These are phyloP conservation scores for Panagrolaimus sp. DNA, from an alignment of 1,140 invertebrate genomes.

Conservation along the genomic window DNA sequence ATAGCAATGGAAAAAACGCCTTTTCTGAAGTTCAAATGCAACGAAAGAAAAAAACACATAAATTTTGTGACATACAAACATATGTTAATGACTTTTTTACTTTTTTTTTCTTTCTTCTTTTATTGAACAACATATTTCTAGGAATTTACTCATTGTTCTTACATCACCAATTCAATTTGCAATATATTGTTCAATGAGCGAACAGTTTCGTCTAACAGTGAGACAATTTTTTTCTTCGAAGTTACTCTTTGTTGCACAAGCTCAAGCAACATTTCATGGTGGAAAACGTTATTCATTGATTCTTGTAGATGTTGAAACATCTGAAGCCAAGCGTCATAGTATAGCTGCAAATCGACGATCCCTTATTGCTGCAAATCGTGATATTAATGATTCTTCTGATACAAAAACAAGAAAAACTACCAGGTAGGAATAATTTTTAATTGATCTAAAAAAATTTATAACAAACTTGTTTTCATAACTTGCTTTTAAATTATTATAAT, in stretches of 20 bases:
- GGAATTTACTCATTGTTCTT: slow-evolving; percentile 81
- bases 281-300: slow-evolving; percentile 54
- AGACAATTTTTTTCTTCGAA: slow-evolving; percentile 49
- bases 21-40: slow-evolving; percentile 15
- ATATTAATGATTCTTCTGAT: too few species aligned
- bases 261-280: slow-evolving; percentile 52
- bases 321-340: slow-evolving; percentile 18
- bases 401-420: too few species aligned
- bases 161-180: slow-evolving; percentile 88
- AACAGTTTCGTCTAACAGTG: slow-evolving; percentile 43
- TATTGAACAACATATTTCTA: slow-evolving; percentile 61
- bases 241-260: slow-evolving; percentile 50
- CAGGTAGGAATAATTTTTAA: too few species aligned
- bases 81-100: slow-evolving; percentile 21
- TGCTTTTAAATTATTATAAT: too few species aligned
- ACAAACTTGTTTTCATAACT: too few species aligned
- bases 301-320: slow-evolving; percentile 46
- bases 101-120: too few species aligned
- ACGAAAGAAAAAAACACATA: slow-evolving; percentile 7
- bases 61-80: neutral
- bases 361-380: neutral
- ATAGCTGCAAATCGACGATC: slow-evolving; percentile 1
- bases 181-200: slow-evolving; percentile 87
- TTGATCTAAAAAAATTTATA: too few species aligned
- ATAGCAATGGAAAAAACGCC: too few species aligned